Percentiles rank a stretch among this genome's conserved stretches.
phyloP scores from a whole-genome alignment of 2,888 invertebrate species.

The Perizoma flavofasciatum region DNA sequence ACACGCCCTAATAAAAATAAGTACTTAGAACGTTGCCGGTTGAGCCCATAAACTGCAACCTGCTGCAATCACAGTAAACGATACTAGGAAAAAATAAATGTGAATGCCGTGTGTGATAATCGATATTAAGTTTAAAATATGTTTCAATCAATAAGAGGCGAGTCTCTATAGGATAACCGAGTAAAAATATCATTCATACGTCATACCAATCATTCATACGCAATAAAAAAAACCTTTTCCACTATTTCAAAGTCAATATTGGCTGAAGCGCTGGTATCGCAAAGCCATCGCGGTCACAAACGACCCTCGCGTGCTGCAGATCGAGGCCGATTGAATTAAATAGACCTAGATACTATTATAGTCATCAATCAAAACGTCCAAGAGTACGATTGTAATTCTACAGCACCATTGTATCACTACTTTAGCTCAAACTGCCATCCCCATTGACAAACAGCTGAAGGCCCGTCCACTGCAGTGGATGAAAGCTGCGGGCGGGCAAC shows the following conservation, averaged over 20 bases:
- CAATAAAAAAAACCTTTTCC: slow-evolving; percentile 32
- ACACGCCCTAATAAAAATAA: slow-evolving; percentile 16
- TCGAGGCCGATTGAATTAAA: slow-evolving; percentile 68
- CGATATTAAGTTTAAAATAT: background rate
- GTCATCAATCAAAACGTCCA: slow-evolving; percentile 69
- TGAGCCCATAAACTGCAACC: slow-evolving; percentile 11
- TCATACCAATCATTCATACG: slow-evolving; percentile 16
- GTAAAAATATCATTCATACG: slow-evolving; percentile 1
- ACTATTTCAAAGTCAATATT: slow-evolving; percentile 38
- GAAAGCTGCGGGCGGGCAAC: slow-evolving; percentile 66
- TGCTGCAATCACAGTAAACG: slow-evolving; percentile 9
- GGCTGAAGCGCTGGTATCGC: slow-evolving; percentile 34
- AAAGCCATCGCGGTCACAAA: slow-evolving; percentile 56
- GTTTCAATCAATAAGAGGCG: background rate
- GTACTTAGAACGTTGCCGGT: slow-evolving; percentile 9
- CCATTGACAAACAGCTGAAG: slow-evolving; percentile 53
- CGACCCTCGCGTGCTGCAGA: slow-evolving; percentile 65
- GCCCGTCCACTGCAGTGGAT: slow-evolving; percentile 68
- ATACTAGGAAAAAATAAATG: slow-evolving; percentile 14
- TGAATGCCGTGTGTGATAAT: slow-evolving; percentile 1
- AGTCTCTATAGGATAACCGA: background rate
- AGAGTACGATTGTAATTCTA: slow-evolving; percentile 52
- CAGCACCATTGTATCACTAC: slow-evolving; percentile 15
- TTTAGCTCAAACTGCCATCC: slow-evolving; percentile 18
- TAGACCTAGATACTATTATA: slow-evolving; percentile 58